Evolutionary conservation across 2,113 vertebrate genomes (phyloP).

Genomic region (Gnathonemus longibarbis): DNA sequence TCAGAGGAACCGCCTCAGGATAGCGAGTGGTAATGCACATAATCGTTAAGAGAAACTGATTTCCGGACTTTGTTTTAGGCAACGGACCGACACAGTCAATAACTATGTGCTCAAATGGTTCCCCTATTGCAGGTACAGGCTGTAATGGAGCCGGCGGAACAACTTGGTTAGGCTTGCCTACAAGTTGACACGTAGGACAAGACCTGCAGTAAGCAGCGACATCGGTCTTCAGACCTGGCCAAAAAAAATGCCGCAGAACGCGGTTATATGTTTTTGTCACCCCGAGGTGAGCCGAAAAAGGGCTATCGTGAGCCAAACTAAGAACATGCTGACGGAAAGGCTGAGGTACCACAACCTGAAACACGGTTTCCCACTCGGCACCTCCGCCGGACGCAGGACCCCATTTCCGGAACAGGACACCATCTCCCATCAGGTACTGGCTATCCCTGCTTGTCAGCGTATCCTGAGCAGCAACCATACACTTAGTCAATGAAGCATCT

Average conservation of each 20-base stretch:
- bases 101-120: background rate
- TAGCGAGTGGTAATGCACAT: background rate
- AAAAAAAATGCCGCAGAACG: background rate
- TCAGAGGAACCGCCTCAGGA: background rate
- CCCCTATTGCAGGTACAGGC: background rate
- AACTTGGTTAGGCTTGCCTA: background rate
- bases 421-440: background rate
- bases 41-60: background rate
- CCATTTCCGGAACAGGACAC: background rate
- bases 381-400: background rate
- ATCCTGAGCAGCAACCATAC: too few relatives aligned
- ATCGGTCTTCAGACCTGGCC: background rate
- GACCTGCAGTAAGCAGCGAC: background rate
- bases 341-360: background rate
- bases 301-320: background rate
- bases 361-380: background rate
- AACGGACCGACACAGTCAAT: background rate
- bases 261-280: background rate
- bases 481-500: too few relatives aligned
- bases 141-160: background rate
- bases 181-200: background rate
- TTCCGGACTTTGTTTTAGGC: background rate
- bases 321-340: background rate
- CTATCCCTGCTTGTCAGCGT: too few relatives aligned
- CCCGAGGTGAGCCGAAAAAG: background rate